Evolutionary conservation across 1,140 invertebrate genomes (phyloP).

Genomic region (Rhopalosiphum padi): DNA sequence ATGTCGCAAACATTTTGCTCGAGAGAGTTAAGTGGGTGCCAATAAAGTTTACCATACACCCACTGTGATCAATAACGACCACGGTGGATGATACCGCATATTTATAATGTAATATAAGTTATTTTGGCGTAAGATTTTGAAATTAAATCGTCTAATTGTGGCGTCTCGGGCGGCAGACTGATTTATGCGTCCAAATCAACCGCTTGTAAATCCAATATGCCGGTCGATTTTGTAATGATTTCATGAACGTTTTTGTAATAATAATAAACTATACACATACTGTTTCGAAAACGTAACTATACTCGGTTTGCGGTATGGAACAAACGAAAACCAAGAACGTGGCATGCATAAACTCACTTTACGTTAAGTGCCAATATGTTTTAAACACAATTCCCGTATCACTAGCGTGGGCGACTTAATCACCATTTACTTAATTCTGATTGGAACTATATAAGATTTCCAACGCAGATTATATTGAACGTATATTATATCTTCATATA

Average conservation of each 20-base stretch:
- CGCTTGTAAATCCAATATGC: neutral
- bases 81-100: neutral
- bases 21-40: neutral
- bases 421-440: neutral
- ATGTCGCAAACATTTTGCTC: neutral
- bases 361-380: neutral
- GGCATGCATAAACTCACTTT: neutral
- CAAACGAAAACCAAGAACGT: neutral
- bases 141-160: neutral
- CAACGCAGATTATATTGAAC: neutral
- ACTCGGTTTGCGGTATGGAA: neutral
- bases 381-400: neutral
- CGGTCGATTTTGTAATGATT: neutral
- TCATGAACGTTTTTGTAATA: neutral
- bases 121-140: neutral
- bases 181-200: neutral
- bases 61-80: neutral
- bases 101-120: neutral
- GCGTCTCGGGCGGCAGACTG: neutral
- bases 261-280: neutral
- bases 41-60: neutral
- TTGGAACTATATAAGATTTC: neutral
- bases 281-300: neutral
- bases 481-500: neutral
- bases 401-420: neutral